These are phyloP conservation scores for Drosophila subsilvestris DNA, from an alignment of 2,888 invertebrate species.

Conservation along the genomic window DNA sequence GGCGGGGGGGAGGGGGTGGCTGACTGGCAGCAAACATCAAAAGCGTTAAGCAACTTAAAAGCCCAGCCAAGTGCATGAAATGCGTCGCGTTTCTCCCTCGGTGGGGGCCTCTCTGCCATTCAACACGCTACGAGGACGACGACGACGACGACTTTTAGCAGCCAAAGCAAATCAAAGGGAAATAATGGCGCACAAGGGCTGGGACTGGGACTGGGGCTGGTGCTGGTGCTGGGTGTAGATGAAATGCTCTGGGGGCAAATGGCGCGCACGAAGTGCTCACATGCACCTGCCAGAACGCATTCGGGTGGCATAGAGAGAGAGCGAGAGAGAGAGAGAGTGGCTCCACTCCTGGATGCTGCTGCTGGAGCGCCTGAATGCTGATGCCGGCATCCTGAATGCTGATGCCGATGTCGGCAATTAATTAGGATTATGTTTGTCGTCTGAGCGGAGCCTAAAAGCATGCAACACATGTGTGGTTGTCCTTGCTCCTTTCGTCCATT, in stretches of 20 bases:
- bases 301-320: slow-evolving; percentile 11
- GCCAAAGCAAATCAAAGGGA: slow-evolving; percentile 78
- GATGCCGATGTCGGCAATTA: slow-evolving; percentile 70
- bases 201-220: slow-evolving; percentile 55
- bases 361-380: slow-evolving; percentile 36
- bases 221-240: slow-evolving; percentile 12
- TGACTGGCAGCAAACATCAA: slow-evolving; percentile 63
- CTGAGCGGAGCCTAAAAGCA: slow-evolving; percentile 68
- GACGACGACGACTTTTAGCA: slow-evolving; percentile 54
- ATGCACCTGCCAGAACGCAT: slow-evolving; percentile 65
- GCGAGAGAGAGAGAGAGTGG: not conserved
- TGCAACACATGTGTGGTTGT: slow-evolving; percentile 57
- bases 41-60: slow-evolving; percentile 74
- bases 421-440: slow-evolving; percentile 79
- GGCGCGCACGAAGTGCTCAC: slow-evolving; percentile 76
- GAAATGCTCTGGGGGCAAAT: slow-evolving; percentile 60
- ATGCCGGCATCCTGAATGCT: slow-evolving; percentile 26
- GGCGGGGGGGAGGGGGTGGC: slow-evolving; percentile 13
- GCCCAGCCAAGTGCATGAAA: slow-evolving; percentile 77
- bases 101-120: slow-evolving; percentile 51
- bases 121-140: slow-evolving; percentile 67
- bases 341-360: slow-evolving; percentile 29
- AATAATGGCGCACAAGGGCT: slow-evolving; percentile 61
- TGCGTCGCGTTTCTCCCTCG: slow-evolving; percentile 37
- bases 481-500: slow-evolving; percentile 20